These are phyloP conservation scores for Graphium colonna DNA, from an alignment of 2,888 invertebrate species.

Conservation along the genomic window DNA sequence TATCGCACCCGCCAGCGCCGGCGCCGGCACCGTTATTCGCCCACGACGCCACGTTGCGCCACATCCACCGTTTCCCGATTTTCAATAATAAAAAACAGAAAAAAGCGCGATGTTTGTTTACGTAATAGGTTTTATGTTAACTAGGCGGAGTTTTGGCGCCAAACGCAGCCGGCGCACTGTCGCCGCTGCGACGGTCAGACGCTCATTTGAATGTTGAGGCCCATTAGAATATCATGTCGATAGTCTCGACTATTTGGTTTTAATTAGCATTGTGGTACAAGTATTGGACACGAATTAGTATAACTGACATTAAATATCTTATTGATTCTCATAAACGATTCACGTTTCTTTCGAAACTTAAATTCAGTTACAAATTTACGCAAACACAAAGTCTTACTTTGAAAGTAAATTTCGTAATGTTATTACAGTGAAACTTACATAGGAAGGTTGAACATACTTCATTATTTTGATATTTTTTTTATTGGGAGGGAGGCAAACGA, in stretches of 20 bases:
- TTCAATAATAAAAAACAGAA: constrained; percentile 30
- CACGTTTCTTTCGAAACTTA: too few relatives aligned
- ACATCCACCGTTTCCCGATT: constrained; percentile 42
- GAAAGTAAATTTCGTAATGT: too few relatives aligned
- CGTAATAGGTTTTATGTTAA: constrained; percentile 25
- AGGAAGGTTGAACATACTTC: too few relatives aligned
- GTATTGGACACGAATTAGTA: constrained; percentile 13
- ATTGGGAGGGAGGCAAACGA: too few relatives aligned
- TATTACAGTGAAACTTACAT: too few relatives aligned
- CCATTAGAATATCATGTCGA: constrained; percentile 21
- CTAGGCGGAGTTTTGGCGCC: constrained; percentile 24
- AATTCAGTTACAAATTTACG: too few relatives aligned
- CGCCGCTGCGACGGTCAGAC: constrained; percentile 18
- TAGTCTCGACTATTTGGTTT: constrained; percentile 17
- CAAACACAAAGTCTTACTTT: too few relatives aligned
- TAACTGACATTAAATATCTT: constrained; percentile 11
- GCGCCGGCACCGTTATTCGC: constrained; percentile 65
- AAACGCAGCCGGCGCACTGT: neutral
- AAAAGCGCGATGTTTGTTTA: constrained; percentile 29
- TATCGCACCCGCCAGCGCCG: constrained; percentile 41
- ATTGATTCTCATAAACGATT: neutral
- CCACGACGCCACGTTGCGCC: constrained; percentile 47
- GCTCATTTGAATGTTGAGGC: constrained; percentile 24
- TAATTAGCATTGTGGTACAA: constrained; percentile 22
- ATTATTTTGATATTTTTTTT: too few relatives aligned